A percentile compares a stretch with the other conserved stretches of the same genome.
Conservation (phyloP, 1,140 invertebrate species). For the Parasteatoda tepidariorum region DNA sequence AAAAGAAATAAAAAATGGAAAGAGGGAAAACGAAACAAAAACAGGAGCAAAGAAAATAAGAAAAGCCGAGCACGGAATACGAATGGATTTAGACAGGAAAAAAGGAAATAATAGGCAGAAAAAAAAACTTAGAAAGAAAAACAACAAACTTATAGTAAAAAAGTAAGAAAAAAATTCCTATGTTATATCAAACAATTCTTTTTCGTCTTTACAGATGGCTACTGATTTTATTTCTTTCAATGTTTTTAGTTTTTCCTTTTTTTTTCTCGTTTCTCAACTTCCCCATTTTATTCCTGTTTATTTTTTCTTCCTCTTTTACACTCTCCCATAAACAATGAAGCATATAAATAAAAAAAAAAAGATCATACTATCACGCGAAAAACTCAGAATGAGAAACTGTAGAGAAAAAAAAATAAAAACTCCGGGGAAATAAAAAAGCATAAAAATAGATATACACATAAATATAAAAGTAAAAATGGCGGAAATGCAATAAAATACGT, state of each 20-base stretch:
- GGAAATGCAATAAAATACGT: conserved; percentile 52
- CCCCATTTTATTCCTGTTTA: conserved; percentile 15
- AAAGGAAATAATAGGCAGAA: conserved; percentile 40
- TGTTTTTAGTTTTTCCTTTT: conserved; percentile 8
- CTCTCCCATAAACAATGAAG: conserved; percentile 50
- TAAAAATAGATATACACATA: background rate
- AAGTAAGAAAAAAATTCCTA: conserved; percentile 33
- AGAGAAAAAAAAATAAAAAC: conserved; percentile 31
- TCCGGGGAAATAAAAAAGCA: conserved; percentile 8
- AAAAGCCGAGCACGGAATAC: conserved; percentile 44
- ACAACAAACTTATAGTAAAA: conserved; percentile 39
- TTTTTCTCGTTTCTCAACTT: conserved; percentile 9
- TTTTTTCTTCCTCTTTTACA: conserved; percentile 5
- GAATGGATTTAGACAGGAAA: conserved; percentile 59
- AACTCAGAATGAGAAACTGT: conserved; percentile 41
- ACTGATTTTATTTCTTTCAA: conserved; percentile 48
- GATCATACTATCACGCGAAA: conserved; percentile 45
- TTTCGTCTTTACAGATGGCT: conserved; percentile 58
- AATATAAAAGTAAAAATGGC: conserved; percentile 6
- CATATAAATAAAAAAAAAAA: conserved; percentile 35
- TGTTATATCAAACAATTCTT: conserved; percentile 61
- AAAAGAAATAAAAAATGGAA: background rate
- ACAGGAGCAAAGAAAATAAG: conserved; percentile 51
- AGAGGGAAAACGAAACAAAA: conserved; percentile 38
- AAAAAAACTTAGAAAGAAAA: conserved; percentile 36